phyloP scores from a whole-genome alignment of 2,113 vertebrate species.

The Sinocyclocheilus anshuiensis region DNA sequence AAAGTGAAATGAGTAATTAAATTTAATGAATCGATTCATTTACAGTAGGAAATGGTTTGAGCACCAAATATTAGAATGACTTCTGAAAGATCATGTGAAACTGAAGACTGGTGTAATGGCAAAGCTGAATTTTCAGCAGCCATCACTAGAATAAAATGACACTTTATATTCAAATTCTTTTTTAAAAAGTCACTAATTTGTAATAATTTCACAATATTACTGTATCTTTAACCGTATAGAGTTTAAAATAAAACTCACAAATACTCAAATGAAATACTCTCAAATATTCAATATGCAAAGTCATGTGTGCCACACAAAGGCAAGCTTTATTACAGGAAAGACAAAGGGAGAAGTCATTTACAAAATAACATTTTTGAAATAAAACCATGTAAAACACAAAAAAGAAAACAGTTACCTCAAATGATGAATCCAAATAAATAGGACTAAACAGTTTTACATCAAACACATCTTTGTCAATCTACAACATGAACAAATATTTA shows the following conservation, averaged over 20 bases:
- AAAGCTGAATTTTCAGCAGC: too few relatives aligned
- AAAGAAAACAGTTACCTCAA: slow-evolving; percentile 52
- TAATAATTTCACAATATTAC: too few relatives aligned
- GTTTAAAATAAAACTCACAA: too few relatives aligned
- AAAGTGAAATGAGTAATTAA: not conserved
- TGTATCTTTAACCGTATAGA: too few relatives aligned
- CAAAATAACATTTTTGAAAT: slow-evolving; percentile 61
- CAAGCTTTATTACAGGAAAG: slow-evolving; percentile 77
- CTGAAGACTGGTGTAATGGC: not conserved
- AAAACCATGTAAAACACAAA: slow-evolving; percentile 63
- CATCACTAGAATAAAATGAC: too few relatives aligned
- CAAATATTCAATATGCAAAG: not conserved
- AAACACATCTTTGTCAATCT: slow-evolving; percentile 66
- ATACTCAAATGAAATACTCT: not conserved
- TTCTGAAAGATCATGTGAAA: not conserved
- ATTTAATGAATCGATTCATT: not conserved
- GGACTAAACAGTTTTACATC: slow-evolving; percentile 64
- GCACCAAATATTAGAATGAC: not conserved
- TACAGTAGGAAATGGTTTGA: too few relatives aligned
- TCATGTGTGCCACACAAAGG: slow-evolving; percentile 65
- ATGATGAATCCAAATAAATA: slow-evolving; percentile 75
- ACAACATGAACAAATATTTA: slow-evolving; percentile 53
- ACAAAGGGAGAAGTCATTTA: slow-evolving; percentile 50
- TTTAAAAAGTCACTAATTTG: too few relatives aligned
- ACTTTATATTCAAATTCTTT: too few relatives aligned